Percentiles rank a stretch among this genome's conserved stretches.
phyloP scores from a whole-genome alignment of 2,113 vertebrate species.

The Herpetotheres cachinnans region DNA sequence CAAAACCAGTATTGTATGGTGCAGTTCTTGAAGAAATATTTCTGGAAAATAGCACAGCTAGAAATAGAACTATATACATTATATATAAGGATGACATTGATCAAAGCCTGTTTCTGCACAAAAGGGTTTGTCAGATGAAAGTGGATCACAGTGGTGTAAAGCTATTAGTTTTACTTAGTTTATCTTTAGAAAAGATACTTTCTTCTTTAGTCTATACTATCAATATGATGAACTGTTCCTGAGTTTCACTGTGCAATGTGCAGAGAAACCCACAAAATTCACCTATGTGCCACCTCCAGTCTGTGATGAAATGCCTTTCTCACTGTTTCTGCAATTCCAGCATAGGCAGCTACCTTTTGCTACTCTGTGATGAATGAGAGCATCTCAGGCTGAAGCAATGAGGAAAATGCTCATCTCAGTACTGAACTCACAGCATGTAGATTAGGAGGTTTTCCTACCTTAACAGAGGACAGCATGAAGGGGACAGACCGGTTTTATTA shows the following conservation, averaged over 20 bases:
- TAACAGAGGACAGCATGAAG: not conserved
- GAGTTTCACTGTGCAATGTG: not conserved
- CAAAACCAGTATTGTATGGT: not conserved
- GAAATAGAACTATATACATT: conserved; percentile 63
- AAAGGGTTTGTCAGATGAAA: conserved; percentile 47
- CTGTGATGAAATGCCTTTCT: not conserved
- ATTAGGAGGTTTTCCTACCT: not conserved
- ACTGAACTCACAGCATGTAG: not conserved
- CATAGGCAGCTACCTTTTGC: not conserved
- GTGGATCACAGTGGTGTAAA: not conserved
- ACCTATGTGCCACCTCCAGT: not conserved
- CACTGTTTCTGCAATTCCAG: not conserved
- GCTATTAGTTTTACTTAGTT: not conserved
- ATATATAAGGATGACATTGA: conserved; percentile 48
- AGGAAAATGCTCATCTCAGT: not conserved
- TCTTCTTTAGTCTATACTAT: not conserved
- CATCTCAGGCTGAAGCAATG: not conserved
- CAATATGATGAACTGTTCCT: not conserved
- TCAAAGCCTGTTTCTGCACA: conserved; percentile 49
- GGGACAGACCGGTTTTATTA: not conserved
- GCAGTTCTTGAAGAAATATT: not conserved
- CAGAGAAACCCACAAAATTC: not conserved
- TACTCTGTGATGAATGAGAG: not conserved
- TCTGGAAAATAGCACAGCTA: conserved; percentile 38
- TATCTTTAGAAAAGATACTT: not conserved